These are phyloP conservation scores for Morelia viridis DNA, from an alignment of 2,797 vertebrate species.

Conservation along the genomic window DNA sequence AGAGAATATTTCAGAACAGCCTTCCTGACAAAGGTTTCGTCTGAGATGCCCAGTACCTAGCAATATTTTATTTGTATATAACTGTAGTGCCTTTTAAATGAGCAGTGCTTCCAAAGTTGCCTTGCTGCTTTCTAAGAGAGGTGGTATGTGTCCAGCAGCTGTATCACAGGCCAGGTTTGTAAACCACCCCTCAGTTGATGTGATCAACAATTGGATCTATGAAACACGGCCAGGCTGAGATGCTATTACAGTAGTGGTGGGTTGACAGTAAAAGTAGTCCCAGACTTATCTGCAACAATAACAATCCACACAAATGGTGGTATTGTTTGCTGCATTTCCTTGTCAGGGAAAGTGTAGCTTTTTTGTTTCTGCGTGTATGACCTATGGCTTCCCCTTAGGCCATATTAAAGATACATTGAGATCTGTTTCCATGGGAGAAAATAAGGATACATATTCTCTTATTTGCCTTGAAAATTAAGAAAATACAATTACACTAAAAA, in stretches of 20 bases:
- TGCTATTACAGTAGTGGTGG: neutral
- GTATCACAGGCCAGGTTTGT: neutral
- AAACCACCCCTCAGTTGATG: neutral
- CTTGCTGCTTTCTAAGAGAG: neutral
- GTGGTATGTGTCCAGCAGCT: neutral
- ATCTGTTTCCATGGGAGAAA: neutral
- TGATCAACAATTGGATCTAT: neutral
- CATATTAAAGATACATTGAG: neutral
- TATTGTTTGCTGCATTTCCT: neutral
- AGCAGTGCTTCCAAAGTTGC: neutral
- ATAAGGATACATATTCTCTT: neutral
- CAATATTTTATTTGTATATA: neutral
- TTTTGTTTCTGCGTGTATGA: neutral
- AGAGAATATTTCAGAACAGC: neutral
- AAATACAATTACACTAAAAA: slow-evolving; percentile 50
- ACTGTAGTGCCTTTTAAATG: neutral
- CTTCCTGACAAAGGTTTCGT: slow-evolving; percentile 4
- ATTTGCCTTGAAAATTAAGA: slow-evolving; percentile 29
- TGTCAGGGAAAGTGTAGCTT: neutral
- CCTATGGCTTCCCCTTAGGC: neutral
- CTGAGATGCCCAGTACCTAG: neutral
- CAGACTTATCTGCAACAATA: neutral
- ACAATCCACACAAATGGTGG: neutral
- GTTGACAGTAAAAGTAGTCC: neutral
- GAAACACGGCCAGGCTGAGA: neutral